Conservation (phyloP, 2,113 vertebrate species). For the Oplegnathus fasciatus region DNA sequence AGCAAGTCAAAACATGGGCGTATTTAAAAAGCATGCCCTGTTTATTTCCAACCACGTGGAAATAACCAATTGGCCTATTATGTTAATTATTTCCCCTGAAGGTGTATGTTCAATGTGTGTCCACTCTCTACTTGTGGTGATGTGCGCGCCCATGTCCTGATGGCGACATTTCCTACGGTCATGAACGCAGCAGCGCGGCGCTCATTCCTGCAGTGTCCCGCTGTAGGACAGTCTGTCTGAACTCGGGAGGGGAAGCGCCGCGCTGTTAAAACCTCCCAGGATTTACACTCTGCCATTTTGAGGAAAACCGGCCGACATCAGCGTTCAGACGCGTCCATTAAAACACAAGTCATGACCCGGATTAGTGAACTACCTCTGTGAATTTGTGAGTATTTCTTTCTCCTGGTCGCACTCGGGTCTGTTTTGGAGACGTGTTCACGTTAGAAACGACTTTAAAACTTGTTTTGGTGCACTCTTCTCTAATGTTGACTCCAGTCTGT, state of each 20-base stretch:
- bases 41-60: neutral
- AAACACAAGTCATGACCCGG: conserved; percentile 64
- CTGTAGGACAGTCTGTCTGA: conserved; percentile 61
- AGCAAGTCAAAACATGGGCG: neutral
- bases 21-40: neutral
- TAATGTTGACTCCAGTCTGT: conserved; percentile 4
- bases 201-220: conserved; percentile 65
- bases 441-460: neutral
- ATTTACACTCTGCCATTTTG: conserved; percentile 87
- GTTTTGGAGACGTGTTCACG: neutral
- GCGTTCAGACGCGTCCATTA: conserved; percentile 44
- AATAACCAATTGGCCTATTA: neutral
- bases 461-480: neutral
- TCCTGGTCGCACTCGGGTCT: neutral
- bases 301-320: conserved; percentile 65
- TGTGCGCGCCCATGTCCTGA: neutral
- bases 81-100: neutral
- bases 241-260: conserved; percentile 65
- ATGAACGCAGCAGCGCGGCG: conserved; percentile 54
- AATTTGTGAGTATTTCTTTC: conserved; percentile 46
- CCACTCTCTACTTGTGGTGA: neutral
- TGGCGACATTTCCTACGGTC: conserved; percentile 33
- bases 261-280: conserved; percentile 65
- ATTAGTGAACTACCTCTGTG: neutral
- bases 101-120: neutral